A percentile compares a stretch with the other conserved stretches of the same genome.
These are phyloP conservation scores for Diachasmimorpha longicaudata DNA, from an alignment of 1,140 invertebrate genomes.

Conservation along the genomic window DNA sequence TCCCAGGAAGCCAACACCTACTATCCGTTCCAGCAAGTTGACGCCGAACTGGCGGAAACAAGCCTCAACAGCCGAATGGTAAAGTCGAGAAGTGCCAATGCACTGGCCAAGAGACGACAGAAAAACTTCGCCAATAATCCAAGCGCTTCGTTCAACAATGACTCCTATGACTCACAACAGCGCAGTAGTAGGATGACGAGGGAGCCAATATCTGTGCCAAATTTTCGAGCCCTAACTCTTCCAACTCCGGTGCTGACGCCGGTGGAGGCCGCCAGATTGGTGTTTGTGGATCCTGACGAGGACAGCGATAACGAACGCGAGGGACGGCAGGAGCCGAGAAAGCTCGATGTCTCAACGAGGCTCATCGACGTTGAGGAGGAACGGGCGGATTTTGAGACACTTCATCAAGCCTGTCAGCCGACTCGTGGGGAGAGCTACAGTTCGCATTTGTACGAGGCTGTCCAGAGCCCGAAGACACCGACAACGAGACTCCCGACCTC, in stretches of 20 bases:
- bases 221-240: conserved; percentile 71
- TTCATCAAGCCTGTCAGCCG: conserved; percentile 63
- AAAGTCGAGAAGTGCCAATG: conserved; percentile 58
- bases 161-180: conserved; percentile 17
- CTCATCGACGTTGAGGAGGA: conserved; percentile 58
- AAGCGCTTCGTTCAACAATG: conserved; percentile 16
- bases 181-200: conserved; percentile 64
- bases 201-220: conserved; percentile 79
- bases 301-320: conserved; percentile 66
- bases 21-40: conserved; percentile 62
- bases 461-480: conserved; percentile 67
- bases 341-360: conserved; percentile 39
- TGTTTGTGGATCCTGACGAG: conserved; percentile 75
- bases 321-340: conserved; percentile 31
- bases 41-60: conserved; percentile 55
- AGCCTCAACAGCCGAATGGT: conserved; percentile 56
- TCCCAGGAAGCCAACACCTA: conserved; percentile 62
- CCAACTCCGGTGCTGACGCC: conserved; percentile 73
- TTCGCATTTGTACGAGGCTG: conserved; percentile 65
- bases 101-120: conserved; percentile 51
- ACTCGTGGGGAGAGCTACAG: conserved; percentile 67
- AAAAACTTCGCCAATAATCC: conserved; percentile 39
- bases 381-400: conserved; percentile 53
- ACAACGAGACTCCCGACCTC: conserved; percentile 70
- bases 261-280: conserved; percentile 72